A percentile compares a stretch with the other conserved stretches of the same genome.
Evolutionary conservation across 2,113 vertebrate species (phyloP).

Genomic region (Archilochus colubris): DNA sequence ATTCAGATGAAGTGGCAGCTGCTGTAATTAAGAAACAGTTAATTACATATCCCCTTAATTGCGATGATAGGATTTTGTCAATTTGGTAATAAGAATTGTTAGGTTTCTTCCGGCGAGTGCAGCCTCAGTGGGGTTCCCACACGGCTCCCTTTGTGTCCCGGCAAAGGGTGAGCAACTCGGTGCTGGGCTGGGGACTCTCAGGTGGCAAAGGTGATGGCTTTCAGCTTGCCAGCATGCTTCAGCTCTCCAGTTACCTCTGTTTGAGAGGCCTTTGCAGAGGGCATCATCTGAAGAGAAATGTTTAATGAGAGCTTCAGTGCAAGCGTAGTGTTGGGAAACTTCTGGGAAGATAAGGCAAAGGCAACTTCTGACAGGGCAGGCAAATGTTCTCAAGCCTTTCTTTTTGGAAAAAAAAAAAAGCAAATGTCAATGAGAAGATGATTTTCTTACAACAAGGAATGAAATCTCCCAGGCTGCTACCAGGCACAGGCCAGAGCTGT

Average conservation of each 20-base stretch:
- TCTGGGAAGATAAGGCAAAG: not conserved
- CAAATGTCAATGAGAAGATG: not conserved
- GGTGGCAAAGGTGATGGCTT: not conserved
- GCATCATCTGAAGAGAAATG: not conserved
- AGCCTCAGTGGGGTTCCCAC: not conserved
- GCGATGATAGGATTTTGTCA: constrained; percentile 82
- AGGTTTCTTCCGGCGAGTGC: constrained; percentile 71
- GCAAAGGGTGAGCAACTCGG: not conserved
- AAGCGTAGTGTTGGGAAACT: rapidly evolving
- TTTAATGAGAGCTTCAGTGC: rapidly evolving
- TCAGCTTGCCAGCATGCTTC: not conserved
- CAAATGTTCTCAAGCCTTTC: not conserved
- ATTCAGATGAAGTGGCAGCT: constrained; percentile 82
- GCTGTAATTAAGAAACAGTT: constrained; percentile 84
- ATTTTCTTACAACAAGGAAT: not conserved
- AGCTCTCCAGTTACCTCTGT: not conserved
- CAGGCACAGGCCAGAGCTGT: rapidly evolving
- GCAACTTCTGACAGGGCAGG: not conserved
- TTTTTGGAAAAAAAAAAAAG: too few species aligned
- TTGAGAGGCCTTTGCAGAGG: rapidly evolving
- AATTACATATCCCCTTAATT: constrained; percentile 83
- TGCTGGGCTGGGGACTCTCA: rapidly evolving
- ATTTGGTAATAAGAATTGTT: constrained; percentile 81
- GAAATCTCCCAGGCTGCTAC: not conserved
- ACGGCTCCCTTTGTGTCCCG: not conserved